phyloP scores from a whole-genome alignment of 2,888 invertebrate species.

The Rhagium mordax region DNA sequence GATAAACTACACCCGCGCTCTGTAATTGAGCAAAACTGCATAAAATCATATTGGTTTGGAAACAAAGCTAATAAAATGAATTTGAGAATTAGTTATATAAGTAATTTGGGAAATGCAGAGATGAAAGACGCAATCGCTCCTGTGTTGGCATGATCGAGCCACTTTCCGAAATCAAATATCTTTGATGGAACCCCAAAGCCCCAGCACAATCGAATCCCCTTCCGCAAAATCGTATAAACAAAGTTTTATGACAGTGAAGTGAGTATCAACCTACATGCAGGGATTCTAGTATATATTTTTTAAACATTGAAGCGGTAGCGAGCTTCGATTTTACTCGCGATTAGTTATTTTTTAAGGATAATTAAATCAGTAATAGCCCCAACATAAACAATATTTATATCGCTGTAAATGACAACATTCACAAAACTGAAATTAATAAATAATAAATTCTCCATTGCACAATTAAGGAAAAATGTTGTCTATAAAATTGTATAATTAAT shows the following conservation, averaged over 20 bases:
- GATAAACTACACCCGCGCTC: not conserved
- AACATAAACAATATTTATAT: too few relatives aligned
- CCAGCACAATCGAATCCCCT: not conserved
- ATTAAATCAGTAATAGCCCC: too few relatives aligned
- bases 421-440: too few relatives aligned
- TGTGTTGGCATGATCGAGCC: constrained; percentile 18
- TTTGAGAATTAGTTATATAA: constrained; percentile 25
- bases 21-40: constrained; percentile 1
- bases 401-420: too few relatives aligned
- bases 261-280: not conserved
- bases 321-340: not conserved
- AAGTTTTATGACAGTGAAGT: not conserved
- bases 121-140: constrained; percentile 29
- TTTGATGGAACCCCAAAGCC: constrained; percentile 19
- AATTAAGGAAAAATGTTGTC: too few relatives aligned
- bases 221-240: not conserved
- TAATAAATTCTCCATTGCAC: too few relatives aligned
- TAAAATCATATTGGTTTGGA: constrained; percentile 1
- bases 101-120: constrained; percentile 26
- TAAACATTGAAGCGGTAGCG: not conserved
- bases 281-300: not conserved
- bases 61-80: constrained; percentile 1
- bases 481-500: too few relatives aligned
- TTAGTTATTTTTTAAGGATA: not conserved
- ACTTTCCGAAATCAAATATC: constrained; percentile 17